Base-by-base conservation (phyloP, 2,113 vertebrate species). In the Fulica atra region DNA sequence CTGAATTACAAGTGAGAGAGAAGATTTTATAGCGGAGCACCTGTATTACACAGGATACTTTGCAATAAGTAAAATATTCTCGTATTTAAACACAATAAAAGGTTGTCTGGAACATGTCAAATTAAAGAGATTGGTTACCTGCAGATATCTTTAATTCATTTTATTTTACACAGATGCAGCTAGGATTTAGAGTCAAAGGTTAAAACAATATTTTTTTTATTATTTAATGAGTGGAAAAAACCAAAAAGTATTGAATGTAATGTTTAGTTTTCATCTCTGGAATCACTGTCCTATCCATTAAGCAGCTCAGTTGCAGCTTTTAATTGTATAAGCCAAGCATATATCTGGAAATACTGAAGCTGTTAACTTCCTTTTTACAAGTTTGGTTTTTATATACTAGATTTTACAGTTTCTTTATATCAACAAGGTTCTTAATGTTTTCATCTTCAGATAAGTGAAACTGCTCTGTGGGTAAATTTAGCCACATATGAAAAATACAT, bases 31-130 rank as follows among this genome's bases (percentile, higher is more conserved):
- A 98, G 95, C 56, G 11, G 86, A 89, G 87, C 91, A 20, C 94
- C 94, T 96, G 95, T 94, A 81, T 96, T 89, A 88, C 89, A 38
- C 94, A 96, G 94, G 93, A 96, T 96, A 97, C 96, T 97, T 97
- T 98, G 97, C 96, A 98, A 97, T 97, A 98, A 97, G 96, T 94
- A 88, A 92, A 95, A 93, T 95, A 95, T 91, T 97, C 91, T 96
- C 95, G 0, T 95, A 94, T 92, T 97, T 97, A 95, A 84, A 96
- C 87, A 95, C 87, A 94, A 54, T 96, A 90, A 89, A 79, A 95
- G 63, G 56, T 95, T 93, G 57, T 94, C 85, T 96, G 86, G 44
- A 93, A 91, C 42, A 86, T 96, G 90, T 53, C 13, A 89, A 91
- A 93, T 96, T 92, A 78, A 90, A 92, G 83, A 88, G 40, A 72